Percentiles rank a stretch among this genome's conserved stretches.
Evolutionary conservation across 2,797 vertebrate species (phyloP).

Genomic region (Cuculus canorus): DNA sequence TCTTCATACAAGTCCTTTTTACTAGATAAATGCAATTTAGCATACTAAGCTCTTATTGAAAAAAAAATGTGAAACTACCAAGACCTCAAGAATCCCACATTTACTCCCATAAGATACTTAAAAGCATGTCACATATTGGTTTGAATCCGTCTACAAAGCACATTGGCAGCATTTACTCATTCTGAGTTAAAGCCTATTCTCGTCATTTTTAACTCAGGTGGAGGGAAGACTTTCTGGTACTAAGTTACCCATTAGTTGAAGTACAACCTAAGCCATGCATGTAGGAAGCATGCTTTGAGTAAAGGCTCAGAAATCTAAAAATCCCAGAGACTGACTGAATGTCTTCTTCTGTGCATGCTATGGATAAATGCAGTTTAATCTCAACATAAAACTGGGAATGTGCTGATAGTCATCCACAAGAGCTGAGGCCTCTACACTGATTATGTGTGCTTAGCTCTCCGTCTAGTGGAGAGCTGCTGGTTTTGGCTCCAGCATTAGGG

Average conservation of each 20-base stretch:
- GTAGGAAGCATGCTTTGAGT: background rate
- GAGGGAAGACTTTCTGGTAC: background rate
- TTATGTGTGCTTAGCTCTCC: background rate
- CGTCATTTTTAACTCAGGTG: background rate
- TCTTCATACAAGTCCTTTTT: background rate
- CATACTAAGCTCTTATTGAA: background rate
- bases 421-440: accelerated
- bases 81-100: background rate
- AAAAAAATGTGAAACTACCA: background rate
- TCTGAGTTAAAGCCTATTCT: background rate
- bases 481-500: background rate
- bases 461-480: background rate
- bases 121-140: background rate
- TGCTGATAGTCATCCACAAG: accelerated
- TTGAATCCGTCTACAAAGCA: background rate
- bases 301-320: background rate
- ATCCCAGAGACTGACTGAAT: background rate
- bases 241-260: background rate
- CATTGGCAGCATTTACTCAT: background rate
- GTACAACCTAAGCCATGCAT: background rate
- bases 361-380: background rate
- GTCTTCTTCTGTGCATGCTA: no score
- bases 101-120: background rate
- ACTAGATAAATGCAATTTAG: background rate
- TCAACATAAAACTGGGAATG: background rate